Percentiles rank a stretch among this genome's conserved stretches.
These are phyloP conservation scores for Pyrgus malvae DNA, from an alignment of 2,888 invertebrate genomes.

Conservation along the genomic window DNA sequence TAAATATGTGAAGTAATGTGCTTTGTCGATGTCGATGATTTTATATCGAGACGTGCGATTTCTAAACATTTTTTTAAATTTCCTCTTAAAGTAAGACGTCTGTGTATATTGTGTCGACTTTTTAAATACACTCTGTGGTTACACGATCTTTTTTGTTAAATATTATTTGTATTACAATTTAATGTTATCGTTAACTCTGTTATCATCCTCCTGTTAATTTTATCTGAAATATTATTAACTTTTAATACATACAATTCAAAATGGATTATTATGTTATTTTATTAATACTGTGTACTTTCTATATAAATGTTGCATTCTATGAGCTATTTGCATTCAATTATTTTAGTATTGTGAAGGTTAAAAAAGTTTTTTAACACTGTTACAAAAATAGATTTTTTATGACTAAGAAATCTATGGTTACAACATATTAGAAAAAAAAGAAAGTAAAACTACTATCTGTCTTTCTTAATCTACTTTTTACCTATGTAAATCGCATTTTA, in stretches of 20 bases:
- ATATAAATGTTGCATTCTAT: neutral
- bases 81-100: slow-evolving; percentile 19
- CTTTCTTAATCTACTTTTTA: no score
- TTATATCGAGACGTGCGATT: slow-evolving; percentile 23
- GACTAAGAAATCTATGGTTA: no score
- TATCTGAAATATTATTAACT: slow-evolving; percentile 12
- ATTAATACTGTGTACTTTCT: slow-evolving; percentile 3
- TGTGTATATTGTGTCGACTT: slow-evolving; percentile 9
- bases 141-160: slow-evolving; percentile 6
- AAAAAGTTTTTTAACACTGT: no score
- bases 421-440: no score
- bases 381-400: no score
- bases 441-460: no score
- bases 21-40: slow-evolving; percentile 19
- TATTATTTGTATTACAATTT: slow-evolving; percentile 13
- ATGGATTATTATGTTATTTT: slow-evolving; percentile 1
- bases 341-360: no score
- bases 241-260: slow-evolving; percentile 12
- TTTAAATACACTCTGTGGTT: slow-evolving; percentile 4
- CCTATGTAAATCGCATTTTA: no score
- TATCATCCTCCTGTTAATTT: slow-evolving; percentile 20
- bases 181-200: slow-evolving; percentile 25
- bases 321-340: slow-evolving; percentile 22
- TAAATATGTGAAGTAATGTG: slow-evolving; percentile 15
- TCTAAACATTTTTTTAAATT: slow-evolving; percentile 22